A percentile compares a stretch with the other conserved stretches of the same genome.
Conservation (phyloP, 92 coral and sea anemone genomes). For the Parazoanthus swiftii region DNA sequence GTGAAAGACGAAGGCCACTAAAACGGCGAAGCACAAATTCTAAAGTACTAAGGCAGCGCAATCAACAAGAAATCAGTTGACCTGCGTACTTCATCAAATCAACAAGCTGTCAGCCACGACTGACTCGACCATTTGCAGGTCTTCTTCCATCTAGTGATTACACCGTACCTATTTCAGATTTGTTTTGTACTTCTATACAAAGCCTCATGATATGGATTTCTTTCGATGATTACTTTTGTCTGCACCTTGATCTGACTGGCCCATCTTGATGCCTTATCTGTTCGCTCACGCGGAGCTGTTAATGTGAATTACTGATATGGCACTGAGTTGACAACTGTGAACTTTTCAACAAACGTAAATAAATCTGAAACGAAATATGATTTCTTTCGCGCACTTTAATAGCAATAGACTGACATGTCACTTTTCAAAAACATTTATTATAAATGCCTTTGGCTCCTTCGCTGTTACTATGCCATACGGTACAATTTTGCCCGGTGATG, state of each 20-base stretch:
- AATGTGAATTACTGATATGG: constrained; percentile 29
- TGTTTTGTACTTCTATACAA: background rate
- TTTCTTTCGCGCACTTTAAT: constrained; percentile 10
- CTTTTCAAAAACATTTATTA: constrained; percentile 1
- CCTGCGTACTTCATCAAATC: constrained; percentile 15
- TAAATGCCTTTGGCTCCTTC: constrained; percentile 10
- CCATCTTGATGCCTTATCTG: background rate
- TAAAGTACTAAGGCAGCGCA: background rate
- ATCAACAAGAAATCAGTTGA: background rate
- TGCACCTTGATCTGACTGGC: constrained; percentile 6
- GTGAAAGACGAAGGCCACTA: no score
- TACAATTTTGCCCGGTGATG: constrained; percentile 4
- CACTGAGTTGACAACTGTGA: constrained; percentile 22
- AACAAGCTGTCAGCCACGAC: background rate
- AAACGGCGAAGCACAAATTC: no score
- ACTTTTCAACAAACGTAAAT: constrained; percentile 37
- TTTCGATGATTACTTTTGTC: constrained; percentile 27
- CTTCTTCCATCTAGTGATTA: constrained; percentile 1
- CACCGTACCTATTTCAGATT: constrained; percentile 2
- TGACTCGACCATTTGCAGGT: background rate
- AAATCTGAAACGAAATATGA: constrained; percentile 12
- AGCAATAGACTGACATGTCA: constrained; percentile 33
- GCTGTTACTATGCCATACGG: constrained; percentile 46
- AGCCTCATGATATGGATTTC: constrained; percentile 14
- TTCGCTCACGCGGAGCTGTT: constrained; percentile 41